These are phyloP conservation scores for Myocastor coypus DNA, from an alignment of 2,113 vertebrate genomes.

Conservation along the genomic window DNA sequence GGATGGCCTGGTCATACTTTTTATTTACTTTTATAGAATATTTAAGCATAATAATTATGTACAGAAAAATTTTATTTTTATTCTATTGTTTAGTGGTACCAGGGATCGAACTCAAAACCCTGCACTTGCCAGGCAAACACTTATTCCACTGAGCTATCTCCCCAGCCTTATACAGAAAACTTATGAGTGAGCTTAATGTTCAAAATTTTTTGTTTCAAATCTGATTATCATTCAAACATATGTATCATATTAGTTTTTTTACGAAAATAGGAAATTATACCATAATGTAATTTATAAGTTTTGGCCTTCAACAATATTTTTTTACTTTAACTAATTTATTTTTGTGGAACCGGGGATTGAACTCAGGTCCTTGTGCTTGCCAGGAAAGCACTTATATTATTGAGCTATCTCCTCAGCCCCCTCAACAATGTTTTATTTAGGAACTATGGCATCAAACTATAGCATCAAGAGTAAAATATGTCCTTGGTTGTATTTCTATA, in stretches of 20 bases:
- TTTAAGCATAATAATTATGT: not conserved
- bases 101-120: too few relatives aligned
- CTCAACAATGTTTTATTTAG: not conserved
- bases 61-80: not conserved
- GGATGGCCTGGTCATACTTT: not conserved
- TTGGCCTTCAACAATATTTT: not conserved
- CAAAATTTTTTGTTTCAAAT: not conserved
- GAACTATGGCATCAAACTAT: not conserved
- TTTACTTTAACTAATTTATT: too few relatives aligned
- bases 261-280: not conserved
- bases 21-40: not conserved
- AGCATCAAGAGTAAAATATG: conserved; percentile 3
- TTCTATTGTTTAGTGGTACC: too few relatives aligned
- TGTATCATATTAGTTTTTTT: not conserved
- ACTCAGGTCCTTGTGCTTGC: too few relatives aligned
- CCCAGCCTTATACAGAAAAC: not conserved
- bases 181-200: conserved; percentile 5
- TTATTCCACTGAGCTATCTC: too few relatives aligned
- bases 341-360: too few relatives aligned
- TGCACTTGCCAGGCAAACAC: too few relatives aligned
- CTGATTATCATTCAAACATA: not conserved
- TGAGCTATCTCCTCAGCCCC: too few relatives aligned
- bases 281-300: not conserved
- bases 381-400: too few relatives aligned
- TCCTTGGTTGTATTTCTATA: conserved; percentile 4